Base-by-base conservation (phyloP, 2,113 vertebrate genomes). In the Trinectes maculatus region DNA sequence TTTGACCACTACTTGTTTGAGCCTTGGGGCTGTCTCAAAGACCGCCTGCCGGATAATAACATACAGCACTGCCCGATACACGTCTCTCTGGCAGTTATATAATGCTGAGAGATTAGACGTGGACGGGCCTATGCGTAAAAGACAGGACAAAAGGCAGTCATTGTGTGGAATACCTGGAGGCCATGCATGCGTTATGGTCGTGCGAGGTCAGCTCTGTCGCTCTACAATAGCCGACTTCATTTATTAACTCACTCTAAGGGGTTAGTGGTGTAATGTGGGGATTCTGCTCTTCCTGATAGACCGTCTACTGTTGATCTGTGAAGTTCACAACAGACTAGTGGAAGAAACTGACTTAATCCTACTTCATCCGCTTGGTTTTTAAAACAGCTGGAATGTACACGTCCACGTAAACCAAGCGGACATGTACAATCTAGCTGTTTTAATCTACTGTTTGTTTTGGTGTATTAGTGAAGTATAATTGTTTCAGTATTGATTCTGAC, bases 301-400 rank as follows among this genome's bases (percentile, higher is more conserved):
- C 48, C 54, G 51, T 13, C 21, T 9, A 18, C 25, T 56, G 49
- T 80, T 54, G 9, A 31, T 11, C 42, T 25, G 28, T 18, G 15
- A 66, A 24, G 46, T 58, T 70, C 56, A 28, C 34, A 25, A 16
- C 64, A 71, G 47, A 56, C 67, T 1, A 56, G 69, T 1, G 21
- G 43, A 64, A 55, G 52, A 66, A 46, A 33, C 12, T 0, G 39
- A 63, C 36, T 15, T 55, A 62, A 64, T 48, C 66, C 66, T 49
- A 1, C 10, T 15, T 52, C 65, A 59, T 77, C 60, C 52, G 51
- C 64, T 71, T 36, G 56, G 65, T 51, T 61, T 56, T n/a, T n/a
- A n/a, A n/a, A n/a, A n/a, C n/a, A n/a, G n/a, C n/a, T n/a, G n/a
- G n/a, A n/a, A n/a, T n/a, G n/a, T n/a, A n/a, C n/a, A n/a, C n/a